A percentile compares a stretch with the other conserved stretches of the same genome.
These are phyloP conservation scores for Ophioderma brevispina DNA, from an alignment of 35 echinoderm and acorn worm genomes.

Conservation along the genomic window DNA sequence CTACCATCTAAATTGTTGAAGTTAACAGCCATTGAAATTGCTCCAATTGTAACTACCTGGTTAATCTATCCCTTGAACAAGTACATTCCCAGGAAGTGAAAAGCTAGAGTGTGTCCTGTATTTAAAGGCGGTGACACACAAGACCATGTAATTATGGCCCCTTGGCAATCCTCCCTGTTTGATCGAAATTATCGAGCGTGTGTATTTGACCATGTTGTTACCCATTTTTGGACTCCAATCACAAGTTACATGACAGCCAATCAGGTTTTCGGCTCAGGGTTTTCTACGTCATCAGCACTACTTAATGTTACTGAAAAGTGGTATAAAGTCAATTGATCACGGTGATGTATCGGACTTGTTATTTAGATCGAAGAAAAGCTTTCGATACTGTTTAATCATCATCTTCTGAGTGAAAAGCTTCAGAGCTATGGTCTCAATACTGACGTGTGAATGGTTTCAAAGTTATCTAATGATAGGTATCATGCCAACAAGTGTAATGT, in stretches of 20 bases:
- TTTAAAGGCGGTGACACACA: neutral
- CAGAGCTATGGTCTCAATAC: neutral
- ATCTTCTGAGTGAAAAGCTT: neutral
- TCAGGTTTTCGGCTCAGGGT: too few relatives aligned
- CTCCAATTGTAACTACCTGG: neutral
- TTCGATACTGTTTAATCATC: too few relatives aligned
- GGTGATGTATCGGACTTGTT: neutral
- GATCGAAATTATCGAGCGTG: neutral
- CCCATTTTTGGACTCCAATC: neutral
- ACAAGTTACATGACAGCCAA: too few relatives aligned
- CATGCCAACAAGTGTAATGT: neutral
- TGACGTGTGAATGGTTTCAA: neutral
- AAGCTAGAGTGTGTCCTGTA: neutral
- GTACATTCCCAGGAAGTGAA: neutral
- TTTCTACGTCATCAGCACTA: too few relatives aligned
- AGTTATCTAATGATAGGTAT: neutral
- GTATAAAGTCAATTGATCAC: neutral
- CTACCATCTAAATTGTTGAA: too few relatives aligned
- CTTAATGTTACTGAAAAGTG: too few relatives aligned
- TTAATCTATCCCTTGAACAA: neutral
- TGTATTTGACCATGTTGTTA: neutral
- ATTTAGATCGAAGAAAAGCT: neutral
- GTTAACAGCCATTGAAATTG: too few relatives aligned
- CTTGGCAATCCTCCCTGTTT: neutral
- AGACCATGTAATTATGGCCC: neutral